Percentiles rank a stretch among this genome's conserved stretches.
Conservation (phyloP, 2,888 invertebrate species). For the Cataglyphis cursor region DNA sequence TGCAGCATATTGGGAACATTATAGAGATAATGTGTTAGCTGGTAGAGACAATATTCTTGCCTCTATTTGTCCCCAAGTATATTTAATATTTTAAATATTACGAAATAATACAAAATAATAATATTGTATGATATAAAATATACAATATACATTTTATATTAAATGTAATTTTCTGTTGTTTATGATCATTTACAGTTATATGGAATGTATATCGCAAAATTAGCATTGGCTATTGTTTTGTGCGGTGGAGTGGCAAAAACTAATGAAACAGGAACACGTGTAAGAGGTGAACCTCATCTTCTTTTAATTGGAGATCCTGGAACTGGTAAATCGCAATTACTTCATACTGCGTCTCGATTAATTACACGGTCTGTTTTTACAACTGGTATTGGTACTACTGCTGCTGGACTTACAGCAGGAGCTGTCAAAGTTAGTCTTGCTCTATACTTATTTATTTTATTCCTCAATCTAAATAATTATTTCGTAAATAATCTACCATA, state of each 20-base stretch:
- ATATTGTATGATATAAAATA: constrained; percentile 11
- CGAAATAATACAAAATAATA: not conserved
- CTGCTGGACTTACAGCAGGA: constrained; percentile 95
- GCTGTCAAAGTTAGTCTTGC: constrained; percentile 91
- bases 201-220: constrained; percentile 95
- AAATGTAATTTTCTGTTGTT: constrained; percentile 29
- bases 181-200: constrained; percentile 89
- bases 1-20: constrained; percentile 91
- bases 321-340: constrained; percentile 95
- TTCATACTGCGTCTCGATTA: constrained; percentile 91
- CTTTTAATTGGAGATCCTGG: constrained; percentile 96
- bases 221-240: constrained; percentile 92
- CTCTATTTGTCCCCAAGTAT: constrained; percentile 94
- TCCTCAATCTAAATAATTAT: not conserved
- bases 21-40: constrained; percentile 89
- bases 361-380: constrained; percentile 93
- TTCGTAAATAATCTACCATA: constrained; percentile 6
- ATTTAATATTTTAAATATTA: constrained; percentile 27
- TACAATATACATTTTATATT: not conserved
- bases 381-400: constrained; percentile 94
- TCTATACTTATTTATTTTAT: not conserved
- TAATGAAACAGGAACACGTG: constrained; percentile 88
- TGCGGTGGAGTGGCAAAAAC: constrained; percentile 88
- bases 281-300: constrained; percentile 94
- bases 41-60: constrained; percentile 93